A percentile compares a stretch with the other conserved stretches of the same genome.
Evolutionary conservation across 2,797 vertebrate genomes (phyloP).

Genomic region (Typhlichthys subterraneus): DNA sequence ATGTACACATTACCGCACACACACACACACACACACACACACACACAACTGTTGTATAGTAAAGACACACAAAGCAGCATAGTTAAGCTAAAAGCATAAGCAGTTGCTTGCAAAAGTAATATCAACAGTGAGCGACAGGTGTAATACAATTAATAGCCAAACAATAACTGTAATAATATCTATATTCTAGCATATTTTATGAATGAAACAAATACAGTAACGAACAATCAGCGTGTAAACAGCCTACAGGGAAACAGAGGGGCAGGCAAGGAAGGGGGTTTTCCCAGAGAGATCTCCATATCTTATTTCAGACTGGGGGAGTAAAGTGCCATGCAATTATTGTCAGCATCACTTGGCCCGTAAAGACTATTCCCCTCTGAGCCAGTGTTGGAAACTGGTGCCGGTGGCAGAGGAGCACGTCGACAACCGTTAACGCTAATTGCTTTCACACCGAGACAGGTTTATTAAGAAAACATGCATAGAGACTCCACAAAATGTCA

Average conservation of each 20-base stretch:
- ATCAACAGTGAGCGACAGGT: neutral
- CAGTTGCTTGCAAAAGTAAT: neutral
- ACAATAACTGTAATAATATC: neutral
- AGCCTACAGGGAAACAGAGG: neutral
- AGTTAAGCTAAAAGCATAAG: neutral
- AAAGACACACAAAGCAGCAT: neutral
- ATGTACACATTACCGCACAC: slow-evolving; percentile 41
- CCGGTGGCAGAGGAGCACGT: slow-evolving; percentile 71
- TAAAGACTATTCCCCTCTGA: slow-evolving; percentile 76
- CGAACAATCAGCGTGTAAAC: slow-evolving; percentile 43
- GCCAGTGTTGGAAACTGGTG: slow-evolving; percentile 65
- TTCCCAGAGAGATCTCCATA: slow-evolving; percentile 28
- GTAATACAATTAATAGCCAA: neutral
- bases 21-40: slow-evolving; percentile 37
- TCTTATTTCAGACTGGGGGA: slow-evolving; percentile 63
- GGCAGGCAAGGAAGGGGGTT: neutral
- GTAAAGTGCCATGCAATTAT: slow-evolving; percentile 72
- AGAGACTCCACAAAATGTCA: slow-evolving; percentile 49
- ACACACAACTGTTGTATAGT: slow-evolving; percentile 18
- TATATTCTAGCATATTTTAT: neutral
- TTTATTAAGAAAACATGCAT: slow-evolving; percentile 78
- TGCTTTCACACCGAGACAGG: slow-evolving; percentile 76
- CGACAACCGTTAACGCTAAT: slow-evolving; percentile 79
- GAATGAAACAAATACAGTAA: slow-evolving; percentile 3
- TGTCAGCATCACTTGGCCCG: slow-evolving; percentile 70